These are phyloP conservation scores for Aphelinus certus DNA, from an alignment of 1,140 invertebrate species.

Conservation along the genomic window DNA sequence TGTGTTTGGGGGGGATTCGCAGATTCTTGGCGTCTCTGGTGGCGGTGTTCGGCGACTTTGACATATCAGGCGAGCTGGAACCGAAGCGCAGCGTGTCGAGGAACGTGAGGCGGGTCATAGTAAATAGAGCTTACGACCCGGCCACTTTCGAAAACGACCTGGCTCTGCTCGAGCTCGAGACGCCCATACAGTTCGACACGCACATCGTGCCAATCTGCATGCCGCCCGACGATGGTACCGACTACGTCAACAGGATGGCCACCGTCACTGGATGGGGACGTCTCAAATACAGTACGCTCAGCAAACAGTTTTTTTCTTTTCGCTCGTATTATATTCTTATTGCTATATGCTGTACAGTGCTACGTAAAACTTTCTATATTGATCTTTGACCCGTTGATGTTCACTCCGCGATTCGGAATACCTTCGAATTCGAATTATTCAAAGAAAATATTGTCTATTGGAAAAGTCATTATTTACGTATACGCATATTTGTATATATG, in stretches of 20 bases:
- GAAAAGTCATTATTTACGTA: no score
- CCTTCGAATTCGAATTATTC: no score
- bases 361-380: no score
- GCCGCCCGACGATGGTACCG: slow-evolving; percentile 77
- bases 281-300: slow-evolving; percentile 69
- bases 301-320: slow-evolving; percentile 17
- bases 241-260: slow-evolving; percentile 84
- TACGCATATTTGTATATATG: not conserved
- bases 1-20: slow-evolving; percentile 28
- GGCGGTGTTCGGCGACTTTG: slow-evolving; percentile 90
- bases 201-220: slow-evolving; percentile 94
- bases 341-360: no score
- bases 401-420: no score
- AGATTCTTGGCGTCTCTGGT: slow-evolving; percentile 90
- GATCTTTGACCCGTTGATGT: no score
- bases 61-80: slow-evolving; percentile 86
- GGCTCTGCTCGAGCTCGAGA: slow-evolving; percentile 85
- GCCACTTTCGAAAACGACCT: slow-evolving; percentile 92
- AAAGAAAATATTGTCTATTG: no score
- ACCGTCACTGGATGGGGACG: slow-evolving; percentile 84
- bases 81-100: slow-evolving; percentile 78
- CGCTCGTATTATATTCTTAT: not conserved
- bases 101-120: slow-evolving; percentile 87
- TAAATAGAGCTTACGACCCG: slow-evolving; percentile 88
- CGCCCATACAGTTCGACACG: slow-evolving; percentile 82